A percentile compares a stretch with the other conserved stretches of the same genome.
These are phyloP conservation scores for Rotaria socialis DNA, from an alignment of 2,888 invertebrate species.

Conservation along the genomic window DNA sequence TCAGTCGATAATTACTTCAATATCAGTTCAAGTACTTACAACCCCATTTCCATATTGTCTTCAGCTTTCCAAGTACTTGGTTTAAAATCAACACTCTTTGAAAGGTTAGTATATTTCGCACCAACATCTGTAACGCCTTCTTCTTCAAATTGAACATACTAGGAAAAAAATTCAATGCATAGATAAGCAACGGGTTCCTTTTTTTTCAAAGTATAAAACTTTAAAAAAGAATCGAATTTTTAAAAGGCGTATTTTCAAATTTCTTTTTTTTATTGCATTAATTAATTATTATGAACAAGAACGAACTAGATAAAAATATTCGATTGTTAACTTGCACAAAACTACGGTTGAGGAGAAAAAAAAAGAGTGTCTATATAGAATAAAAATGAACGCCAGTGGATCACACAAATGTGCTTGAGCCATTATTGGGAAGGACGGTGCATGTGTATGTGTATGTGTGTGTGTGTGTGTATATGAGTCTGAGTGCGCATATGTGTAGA, in stretches of 20 bases:
- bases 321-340: not conserved
- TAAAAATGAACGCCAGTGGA: not conserved
- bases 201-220: too few relatives aligned
- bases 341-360: not conserved
- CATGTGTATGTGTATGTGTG: not conserved
- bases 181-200: too few relatives aligned
- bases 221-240: too few relatives aligned
- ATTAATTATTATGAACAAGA: not conserved
- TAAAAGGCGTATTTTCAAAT: too few relatives aligned
- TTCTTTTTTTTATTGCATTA: not conserved
- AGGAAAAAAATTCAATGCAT: not conserved
- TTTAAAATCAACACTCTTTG: slow-evolving; percentile 39
- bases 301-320: slow-evolving; percentile 10
- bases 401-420: not conserved
- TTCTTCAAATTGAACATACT: slow-evolving; percentile 46
- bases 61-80: slow-evolving; percentile 46
- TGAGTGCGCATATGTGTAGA: not conserved
- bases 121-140: slow-evolving; percentile 45
- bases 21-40: slow-evolving; percentile 21
- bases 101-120: slow-evolving; percentile 42
- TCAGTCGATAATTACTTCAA: not conserved
- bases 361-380: not conserved
- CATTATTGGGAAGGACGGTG: not conserved
- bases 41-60: slow-evolving; percentile 44
- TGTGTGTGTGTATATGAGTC: not conserved